Evolutionary conservation across 2,113 vertebrate species (phyloP).

Genomic region (Saimiri boliviensis): DNA sequence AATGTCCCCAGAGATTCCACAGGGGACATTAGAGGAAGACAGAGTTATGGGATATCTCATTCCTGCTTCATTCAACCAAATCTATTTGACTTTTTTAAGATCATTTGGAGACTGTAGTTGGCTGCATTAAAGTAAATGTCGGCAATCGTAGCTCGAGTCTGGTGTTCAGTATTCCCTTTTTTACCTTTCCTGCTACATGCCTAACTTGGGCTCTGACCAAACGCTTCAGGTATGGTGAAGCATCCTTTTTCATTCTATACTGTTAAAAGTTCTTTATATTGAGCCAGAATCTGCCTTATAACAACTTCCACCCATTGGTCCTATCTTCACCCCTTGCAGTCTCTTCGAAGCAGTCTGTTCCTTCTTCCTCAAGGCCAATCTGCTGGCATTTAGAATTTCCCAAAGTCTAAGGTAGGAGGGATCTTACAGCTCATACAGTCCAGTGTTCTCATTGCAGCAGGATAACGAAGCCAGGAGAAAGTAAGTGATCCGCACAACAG

Average conservation of each 20-base stretch:
- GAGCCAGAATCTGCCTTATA: background rate
- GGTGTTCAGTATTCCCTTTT: background rate
- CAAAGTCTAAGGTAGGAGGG: background rate
- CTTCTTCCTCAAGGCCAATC: background rate
- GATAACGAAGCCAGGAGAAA: background rate
- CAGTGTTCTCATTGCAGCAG: background rate
- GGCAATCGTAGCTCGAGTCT: background rate
- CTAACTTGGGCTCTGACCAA: background rate
- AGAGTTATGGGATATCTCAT: background rate
- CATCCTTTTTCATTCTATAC: background rate
- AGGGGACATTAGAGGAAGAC: background rate
- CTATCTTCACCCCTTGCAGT: background rate
- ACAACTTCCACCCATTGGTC: background rate
- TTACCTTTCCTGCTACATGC: background rate
- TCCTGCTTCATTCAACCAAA: background rate
- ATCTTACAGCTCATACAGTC: background rate
- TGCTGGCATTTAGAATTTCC: slow-evolving; percentile 3
- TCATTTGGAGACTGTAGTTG: background rate
- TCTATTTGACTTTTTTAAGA: background rate
- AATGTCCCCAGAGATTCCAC: background rate
- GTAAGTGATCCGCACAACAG: background rate
- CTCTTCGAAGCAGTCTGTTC: background rate
- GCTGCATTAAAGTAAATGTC: background rate
- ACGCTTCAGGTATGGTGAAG: background rate
- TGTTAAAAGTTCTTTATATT: background rate